phyloP scores from a whole-genome alignment of 2,797 vertebrate genomes.

The Coracias cyanogaster region DNA sequence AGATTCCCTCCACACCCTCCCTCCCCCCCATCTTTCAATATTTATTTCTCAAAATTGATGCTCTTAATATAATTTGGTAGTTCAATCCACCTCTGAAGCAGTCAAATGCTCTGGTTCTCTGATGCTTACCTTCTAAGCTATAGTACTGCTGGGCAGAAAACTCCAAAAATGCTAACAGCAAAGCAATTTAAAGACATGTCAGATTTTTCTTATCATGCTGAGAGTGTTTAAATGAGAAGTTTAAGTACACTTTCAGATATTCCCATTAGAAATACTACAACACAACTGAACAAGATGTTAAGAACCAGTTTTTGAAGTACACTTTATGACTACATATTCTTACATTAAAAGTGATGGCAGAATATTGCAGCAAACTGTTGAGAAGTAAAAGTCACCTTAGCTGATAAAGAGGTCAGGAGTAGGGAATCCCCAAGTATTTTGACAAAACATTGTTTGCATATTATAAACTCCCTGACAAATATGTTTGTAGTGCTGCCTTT shows the following conservation, averaged over 20 bases:
- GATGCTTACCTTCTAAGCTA: neutral
- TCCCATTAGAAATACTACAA: neutral
- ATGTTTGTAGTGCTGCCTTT: accelerated
- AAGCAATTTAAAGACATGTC: neutral
- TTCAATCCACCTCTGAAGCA: neutral
- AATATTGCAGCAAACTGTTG: neutral
- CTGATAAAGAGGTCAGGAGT: neutral
- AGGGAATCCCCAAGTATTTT: neutral
- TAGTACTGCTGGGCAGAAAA: neutral
- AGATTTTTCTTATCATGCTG: neutral
- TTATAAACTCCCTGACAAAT: neutral
- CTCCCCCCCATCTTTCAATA: accelerated
- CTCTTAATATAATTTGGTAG: neutral
- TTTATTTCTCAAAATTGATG: neutral
- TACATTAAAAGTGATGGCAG: neutral
- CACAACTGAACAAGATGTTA: neutral
- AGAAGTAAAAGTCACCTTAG: neutral
- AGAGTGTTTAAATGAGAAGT: neutral
- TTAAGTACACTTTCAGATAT: neutral
- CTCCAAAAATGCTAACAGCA: neutral
- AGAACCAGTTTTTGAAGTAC: neutral
- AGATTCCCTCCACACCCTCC: too few relatives aligned
- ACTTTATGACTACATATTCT: neutral
- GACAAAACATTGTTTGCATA: neutral
- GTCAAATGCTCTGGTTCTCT: too few relatives aligned